phyloP scores from a whole-genome alignment of 2,113 vertebrate genomes.

The Sula dactylatra region DNA sequence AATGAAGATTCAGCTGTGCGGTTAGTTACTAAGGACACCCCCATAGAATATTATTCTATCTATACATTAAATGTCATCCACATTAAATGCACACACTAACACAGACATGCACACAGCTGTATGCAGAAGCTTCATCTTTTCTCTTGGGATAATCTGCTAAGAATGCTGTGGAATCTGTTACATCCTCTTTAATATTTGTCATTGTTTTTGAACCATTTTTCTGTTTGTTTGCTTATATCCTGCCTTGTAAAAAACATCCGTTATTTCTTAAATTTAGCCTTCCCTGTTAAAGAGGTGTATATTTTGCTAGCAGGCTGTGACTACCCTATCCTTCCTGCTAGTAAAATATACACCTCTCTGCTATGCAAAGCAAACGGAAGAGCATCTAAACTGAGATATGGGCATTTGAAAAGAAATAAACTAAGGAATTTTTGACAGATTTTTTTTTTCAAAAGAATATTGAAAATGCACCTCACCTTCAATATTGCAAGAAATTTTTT shows the following conservation, averaged over 20 bases:
- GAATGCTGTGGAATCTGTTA: neutral
- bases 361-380: neutral
- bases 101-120: neutral
- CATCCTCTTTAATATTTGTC: slow-evolving; percentile 35
- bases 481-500: neutral
- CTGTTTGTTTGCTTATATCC: slow-evolving; percentile 54
- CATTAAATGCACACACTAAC: neutral
- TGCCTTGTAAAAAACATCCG: slow-evolving; percentile 38
- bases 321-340: slow-evolving; percentile 40
- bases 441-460: neutral
- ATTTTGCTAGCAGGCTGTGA: slow-evolving; percentile 49
- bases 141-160: slow-evolving; percentile 15
- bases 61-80: neutral
- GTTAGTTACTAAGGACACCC: neutral
- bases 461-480: neutral
- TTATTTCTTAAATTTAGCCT: slow-evolving; percentile 47
- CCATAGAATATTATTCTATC: neutral
- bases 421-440: neutral
- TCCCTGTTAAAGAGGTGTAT: slow-evolving; percentile 7
- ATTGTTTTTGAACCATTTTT: slow-evolving; percentile 24
- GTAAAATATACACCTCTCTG: neutral
- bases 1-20: neutral
- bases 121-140: neutral
- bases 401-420: neutral
- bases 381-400: neutral